Base-by-base conservation (phyloP, 2,888 invertebrate species). In the Epirrita christyi region DNA sequence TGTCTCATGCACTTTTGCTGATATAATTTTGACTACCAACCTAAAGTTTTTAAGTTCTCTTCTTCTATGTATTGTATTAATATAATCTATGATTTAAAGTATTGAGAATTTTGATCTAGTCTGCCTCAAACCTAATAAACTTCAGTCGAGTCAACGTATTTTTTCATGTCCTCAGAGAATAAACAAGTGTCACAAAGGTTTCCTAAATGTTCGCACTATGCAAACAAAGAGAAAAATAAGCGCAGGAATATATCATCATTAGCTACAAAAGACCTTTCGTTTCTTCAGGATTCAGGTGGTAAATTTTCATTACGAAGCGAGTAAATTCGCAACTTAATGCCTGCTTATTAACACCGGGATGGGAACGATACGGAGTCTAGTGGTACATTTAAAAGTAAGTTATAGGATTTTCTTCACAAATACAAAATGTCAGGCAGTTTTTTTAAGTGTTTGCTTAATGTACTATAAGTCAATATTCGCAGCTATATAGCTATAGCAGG, bases 221-320 rank as follows among this genome's bases (percentile, higher is more conserved):
- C 59, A 59, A 59, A 59, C 59, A 59, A 54, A 46, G 32, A 32
- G 46, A 55, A n/a, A 55, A 55, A 51, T 54, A 59, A 55, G 34
- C 46, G 50, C 29, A 28, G 27, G 9, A n/a, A 47, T 59, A 55
- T 43, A 50, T 59, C 54, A 59, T 51, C 54, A 59, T 59, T 59
- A 54, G 42, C 34, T 15, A 36, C 48, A 29, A 49, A 49, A 55
- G 55, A 47, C 54, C 54, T 54, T 49, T 59, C 37, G 41, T 54
- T 50, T 14, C 40, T 50, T 29, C 50, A 13, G 51, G 43, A 8
- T 32, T 11, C 21, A 21, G 43, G 49, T 37, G 46, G 59, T 59
- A 59, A 59, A 59, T 59, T 47, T 55, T 59, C 54, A 59, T 59
- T 55, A 59, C 37, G 9, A 13, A 29, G 41, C 38, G n/a, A 49